Evolutionary conservation across 1,140 invertebrate species (phyloP).

Genomic region (Carposina sasakii): DNA sequence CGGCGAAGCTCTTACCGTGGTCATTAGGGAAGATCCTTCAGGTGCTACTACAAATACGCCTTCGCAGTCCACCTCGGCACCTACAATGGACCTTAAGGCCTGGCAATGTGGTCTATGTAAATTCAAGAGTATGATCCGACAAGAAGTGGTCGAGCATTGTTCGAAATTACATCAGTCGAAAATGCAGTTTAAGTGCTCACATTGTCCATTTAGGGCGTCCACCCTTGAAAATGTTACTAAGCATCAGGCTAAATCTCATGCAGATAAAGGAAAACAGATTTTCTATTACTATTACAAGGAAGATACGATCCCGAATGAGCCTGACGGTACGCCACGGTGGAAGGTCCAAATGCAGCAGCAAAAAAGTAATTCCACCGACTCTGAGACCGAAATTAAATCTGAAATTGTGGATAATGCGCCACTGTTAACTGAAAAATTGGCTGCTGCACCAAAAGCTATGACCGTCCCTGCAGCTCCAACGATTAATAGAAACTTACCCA

Average conservation of each 20-base stretch:
- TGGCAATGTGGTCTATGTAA: conserved; percentile 83
- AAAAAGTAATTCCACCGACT: background rate
- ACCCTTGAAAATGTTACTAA: conserved; percentile 72
- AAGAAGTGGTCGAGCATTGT: conserved; percentile 75
- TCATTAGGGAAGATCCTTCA: conserved; percentile 72
- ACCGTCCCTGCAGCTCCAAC: background rate
- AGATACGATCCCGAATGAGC: conserved; percentile 38
- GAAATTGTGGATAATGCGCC: conserved; percentile 17
- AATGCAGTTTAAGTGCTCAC: conserved; percentile 78
- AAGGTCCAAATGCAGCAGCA: conserved; percentile 42
- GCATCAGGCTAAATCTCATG: conserved; percentile 65
- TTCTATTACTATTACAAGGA: conserved; percentile 59
- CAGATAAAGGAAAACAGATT: conserved; percentile 35
- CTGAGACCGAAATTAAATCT: conserved; percentile 33
- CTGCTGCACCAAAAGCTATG: background rate
- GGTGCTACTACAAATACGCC: conserved; percentile 22
- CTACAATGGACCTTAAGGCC: conserved; percentile 72
- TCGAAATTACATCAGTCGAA: conserved; percentile 74
- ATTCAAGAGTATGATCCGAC: conserved; percentile 74
- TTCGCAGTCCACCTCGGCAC: conserved; percentile 23
- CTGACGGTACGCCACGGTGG: conserved; percentile 45
- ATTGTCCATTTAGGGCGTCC: conserved; percentile 75
- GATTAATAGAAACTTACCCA: too few species aligned
- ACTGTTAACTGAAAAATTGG: background rate
- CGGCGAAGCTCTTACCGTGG: conserved; percentile 70